Evolutionary conservation across 2,797 vertebrate genomes (phyloP).

Genomic region (Uromys caudimaculatus): DNA sequence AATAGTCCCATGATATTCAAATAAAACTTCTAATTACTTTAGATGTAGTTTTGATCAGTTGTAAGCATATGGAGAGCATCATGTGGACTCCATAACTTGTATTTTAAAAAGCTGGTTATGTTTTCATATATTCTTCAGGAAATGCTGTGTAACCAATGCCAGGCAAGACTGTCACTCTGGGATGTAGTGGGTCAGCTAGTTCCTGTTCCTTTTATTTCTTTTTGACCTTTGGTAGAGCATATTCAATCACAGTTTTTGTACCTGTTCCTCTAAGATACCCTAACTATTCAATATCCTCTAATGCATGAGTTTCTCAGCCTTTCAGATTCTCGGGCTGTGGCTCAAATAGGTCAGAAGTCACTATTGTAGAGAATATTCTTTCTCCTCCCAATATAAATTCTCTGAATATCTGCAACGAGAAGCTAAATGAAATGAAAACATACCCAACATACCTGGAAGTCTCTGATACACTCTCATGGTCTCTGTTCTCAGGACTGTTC

Average conservation of each 20-base stretch:
- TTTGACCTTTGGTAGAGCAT: slow-evolving; percentile 89
- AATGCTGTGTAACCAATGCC: slow-evolving; percentile 62
- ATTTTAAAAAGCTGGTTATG: not conserved
- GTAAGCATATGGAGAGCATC: not conserved
- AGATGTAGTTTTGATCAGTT: not conserved
- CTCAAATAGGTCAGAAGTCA: slow-evolving; percentile 21
- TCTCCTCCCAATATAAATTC: slow-evolving; percentile 75
- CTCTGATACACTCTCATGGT: not conserved
- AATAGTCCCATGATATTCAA: not conserved
- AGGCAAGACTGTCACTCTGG: slow-evolving; percentile 65
- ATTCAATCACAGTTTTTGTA: slow-evolving; percentile 90
- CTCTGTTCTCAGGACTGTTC: slow-evolving; percentile 37
- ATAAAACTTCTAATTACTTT: slow-evolving; percentile 3
- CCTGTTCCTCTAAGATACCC: slow-evolving; percentile 88
- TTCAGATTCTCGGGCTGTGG: not conserved
- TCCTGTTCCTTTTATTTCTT: slow-evolving; percentile 86
- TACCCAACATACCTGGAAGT: not conserved
- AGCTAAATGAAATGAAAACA: slow-evolving; percentile 18
- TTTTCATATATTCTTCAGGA: slow-evolving; percentile 62
- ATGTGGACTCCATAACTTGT: not conserved
- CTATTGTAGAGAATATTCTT: slow-evolving; percentile 70
- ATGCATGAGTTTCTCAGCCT: slow-evolving; percentile 65
- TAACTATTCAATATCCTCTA: slow-evolving; percentile 87
- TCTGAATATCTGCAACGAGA: slow-evolving; percentile 16
- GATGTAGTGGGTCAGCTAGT: slow-evolving; percentile 55